phyloP scores from a whole-genome alignment of 1,140 invertebrate genomes.

The Musca domestica region DNA sequence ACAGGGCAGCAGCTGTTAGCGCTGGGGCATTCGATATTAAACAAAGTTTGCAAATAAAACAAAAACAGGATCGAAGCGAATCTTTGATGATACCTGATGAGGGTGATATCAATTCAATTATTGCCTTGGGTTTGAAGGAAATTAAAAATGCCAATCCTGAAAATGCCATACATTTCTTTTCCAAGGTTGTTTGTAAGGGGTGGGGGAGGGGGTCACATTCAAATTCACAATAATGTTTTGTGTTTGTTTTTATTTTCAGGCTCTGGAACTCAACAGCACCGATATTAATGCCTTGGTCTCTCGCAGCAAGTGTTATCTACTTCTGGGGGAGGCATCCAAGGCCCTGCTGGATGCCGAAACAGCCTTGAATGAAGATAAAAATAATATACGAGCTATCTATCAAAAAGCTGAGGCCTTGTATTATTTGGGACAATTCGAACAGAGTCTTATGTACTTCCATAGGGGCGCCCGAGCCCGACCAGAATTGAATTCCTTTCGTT shows the following conservation, averaged over 20 bases:
- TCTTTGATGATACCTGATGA: conserved; percentile 74
- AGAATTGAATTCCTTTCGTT: conserved; percentile 80
- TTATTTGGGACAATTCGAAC: conserved; percentile 88
- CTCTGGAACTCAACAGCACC: conserved; percentile 78
- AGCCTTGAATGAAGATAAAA: conserved; percentile 72
- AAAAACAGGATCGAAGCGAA: conserved; percentile 72
- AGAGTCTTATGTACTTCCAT: conserved; percentile 88
- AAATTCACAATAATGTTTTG: background rate
- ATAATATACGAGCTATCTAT: conserved; percentile 79
- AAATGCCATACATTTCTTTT: conserved; percentile 71
- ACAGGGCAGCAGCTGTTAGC: conserved; percentile 82
- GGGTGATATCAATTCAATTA: conserved; percentile 70
- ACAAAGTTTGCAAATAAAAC: conserved; percentile 75
- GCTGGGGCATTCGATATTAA: conserved; percentile 74
- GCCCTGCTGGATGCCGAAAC: conserved; percentile 82
- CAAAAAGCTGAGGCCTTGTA: conserved; percentile 92
- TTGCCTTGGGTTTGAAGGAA: conserved; percentile 73
- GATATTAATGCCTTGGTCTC: conserved; percentile 85
- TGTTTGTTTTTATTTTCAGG: conserved; percentile 57
- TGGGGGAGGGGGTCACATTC: background rate
- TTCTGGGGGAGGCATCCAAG: conserved; percentile 79
- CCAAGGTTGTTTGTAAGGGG: conserved; percentile 68
- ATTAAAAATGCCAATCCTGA: conserved; percentile 68
- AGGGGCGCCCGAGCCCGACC: conserved; percentile 79
- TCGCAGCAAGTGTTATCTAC: conserved; percentile 85